These are phyloP conservation scores for Phaonia tiefii DNA, from an alignment of 2,888 invertebrate species.

Conservation along the genomic window DNA sequence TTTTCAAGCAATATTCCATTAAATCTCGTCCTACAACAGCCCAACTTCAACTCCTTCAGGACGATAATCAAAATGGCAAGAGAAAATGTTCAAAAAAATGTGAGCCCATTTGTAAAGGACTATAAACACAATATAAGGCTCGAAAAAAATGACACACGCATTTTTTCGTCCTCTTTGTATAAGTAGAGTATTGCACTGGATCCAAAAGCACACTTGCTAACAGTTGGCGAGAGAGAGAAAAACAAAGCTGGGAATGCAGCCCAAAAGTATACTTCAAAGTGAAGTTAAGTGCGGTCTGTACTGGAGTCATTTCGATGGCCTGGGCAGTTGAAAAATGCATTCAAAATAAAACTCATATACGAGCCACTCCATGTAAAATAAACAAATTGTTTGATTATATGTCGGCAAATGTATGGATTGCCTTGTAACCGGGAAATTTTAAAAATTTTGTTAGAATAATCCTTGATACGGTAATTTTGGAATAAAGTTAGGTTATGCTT, in stretches of 20 bases:
- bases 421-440: no score
- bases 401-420: no score
- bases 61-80: background rate
- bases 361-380: no score
- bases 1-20: conserved; percentile 32
- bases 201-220: background rate
- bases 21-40: background rate
- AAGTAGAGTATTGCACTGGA: background rate
- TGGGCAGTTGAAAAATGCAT: conserved; percentile 21
- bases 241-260: conserved; percentile 55
- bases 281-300: conserved; percentile 66
- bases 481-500: no score
- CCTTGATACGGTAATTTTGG: no score
- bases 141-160: conserved; percentile 41
- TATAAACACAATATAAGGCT: no score
- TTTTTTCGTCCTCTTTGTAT: conserved; percentile 8
- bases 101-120: no score
- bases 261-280: conserved; percentile 65
- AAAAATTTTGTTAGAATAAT: no score
- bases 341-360: no score
- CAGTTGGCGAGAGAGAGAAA: no score
- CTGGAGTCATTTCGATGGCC: conserved; percentile 60
- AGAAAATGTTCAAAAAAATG: background rate
- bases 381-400: no score
- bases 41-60: background rate